These are phyloP conservation scores for Coelopa pilipes DNA, from an alignment of 2,888 invertebrate species.

Conservation along the genomic window DNA sequence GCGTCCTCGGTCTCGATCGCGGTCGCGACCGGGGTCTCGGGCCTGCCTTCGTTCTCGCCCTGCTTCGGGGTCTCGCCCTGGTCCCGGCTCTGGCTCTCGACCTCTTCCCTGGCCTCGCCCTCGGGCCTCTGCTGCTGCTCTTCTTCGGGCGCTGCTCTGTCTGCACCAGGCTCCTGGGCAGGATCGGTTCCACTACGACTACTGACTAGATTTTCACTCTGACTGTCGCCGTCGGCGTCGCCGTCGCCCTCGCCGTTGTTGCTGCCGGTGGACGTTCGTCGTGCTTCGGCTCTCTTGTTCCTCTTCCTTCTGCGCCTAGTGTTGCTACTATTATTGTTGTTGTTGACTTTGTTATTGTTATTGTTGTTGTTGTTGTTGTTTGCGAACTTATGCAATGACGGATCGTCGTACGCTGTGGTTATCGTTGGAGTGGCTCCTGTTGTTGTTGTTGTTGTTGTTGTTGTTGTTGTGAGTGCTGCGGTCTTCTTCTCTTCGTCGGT, in stretches of 20 bases:
- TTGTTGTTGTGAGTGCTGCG: slow-evolving; percentile 13
- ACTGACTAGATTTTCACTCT: slow-evolving; percentile 53
- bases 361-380: slow-evolving; percentile 31
- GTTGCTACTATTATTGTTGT: slow-evolving; percentile 28
- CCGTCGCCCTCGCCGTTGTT: slow-evolving; percentile 44
- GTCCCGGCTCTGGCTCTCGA: no score
- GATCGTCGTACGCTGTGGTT: not conserved
- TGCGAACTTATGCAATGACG: no score
- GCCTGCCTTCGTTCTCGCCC: not conserved
- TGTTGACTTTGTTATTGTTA: slow-evolving; percentile 21
- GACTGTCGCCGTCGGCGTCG: slow-evolving; percentile 43
- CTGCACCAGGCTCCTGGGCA: slow-evolving; percentile 1
- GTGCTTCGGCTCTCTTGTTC: slow-evolving; percentile 5
- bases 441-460: not conserved
- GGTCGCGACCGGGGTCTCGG: not conserved
- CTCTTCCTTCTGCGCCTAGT: slow-evolving; percentile 35
- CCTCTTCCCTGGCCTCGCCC: slow-evolving; percentile 6
- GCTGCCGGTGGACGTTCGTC: slow-evolving; percentile 36
- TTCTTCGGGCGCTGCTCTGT: slow-evolving; percentile 11
- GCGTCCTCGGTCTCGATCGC: not conserved
- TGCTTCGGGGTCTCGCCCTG: no score
- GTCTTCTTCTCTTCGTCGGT: slow-evolving; percentile 38
- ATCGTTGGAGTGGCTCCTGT: not conserved
- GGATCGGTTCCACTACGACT: slow-evolving; percentile 46
- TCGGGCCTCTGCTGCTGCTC: slow-evolving; percentile 35